phyloP scores from a whole-genome alignment of 2,888 invertebrate genomes.

The Siphlonurus alternatus region DNA sequence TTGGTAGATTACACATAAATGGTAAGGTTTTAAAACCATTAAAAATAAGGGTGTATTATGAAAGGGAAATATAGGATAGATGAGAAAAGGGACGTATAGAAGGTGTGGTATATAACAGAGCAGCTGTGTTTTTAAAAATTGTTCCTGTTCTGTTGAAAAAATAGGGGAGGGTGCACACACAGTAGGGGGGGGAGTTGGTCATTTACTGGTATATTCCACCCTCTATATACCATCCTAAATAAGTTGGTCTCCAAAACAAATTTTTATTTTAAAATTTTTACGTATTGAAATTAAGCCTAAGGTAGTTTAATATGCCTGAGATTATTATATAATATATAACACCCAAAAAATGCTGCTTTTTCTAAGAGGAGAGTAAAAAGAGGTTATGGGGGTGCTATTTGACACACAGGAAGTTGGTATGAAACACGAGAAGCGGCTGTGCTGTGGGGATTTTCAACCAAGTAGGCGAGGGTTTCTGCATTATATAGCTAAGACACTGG shows the following conservation, averaged over 20 bases:
- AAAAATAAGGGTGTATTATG: neutral
- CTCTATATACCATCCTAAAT: neutral
- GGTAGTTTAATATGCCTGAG: too few relatives aligned
- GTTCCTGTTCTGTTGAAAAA: too few relatives aligned
- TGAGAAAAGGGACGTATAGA: neutral
- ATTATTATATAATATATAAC: too few relatives aligned
- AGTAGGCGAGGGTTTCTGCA: too few relatives aligned
- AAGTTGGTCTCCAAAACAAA: neutral
- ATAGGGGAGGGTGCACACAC: neutral
- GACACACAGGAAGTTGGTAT: neutral
- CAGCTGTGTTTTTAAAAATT: slow-evolving; percentile 2
- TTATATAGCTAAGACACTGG: too few relatives aligned
- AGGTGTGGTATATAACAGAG: neutral
- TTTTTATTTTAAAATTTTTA: neutral
- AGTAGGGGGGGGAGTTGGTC: neutral
- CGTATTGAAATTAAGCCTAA: neutral
- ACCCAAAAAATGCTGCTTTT: neutral
- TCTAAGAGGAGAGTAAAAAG: neutral
- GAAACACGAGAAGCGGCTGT: neutral
- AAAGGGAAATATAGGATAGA: neutral
- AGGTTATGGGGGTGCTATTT: neutral
- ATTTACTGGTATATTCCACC: slow-evolving; percentile 2
- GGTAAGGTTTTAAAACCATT: neutral
- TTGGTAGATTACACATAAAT: neutral
- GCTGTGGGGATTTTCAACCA: too few relatives aligned